Conservation (phyloP, 2,113 vertebrate genomes). For the Sebastes schlegelii region DNA sequence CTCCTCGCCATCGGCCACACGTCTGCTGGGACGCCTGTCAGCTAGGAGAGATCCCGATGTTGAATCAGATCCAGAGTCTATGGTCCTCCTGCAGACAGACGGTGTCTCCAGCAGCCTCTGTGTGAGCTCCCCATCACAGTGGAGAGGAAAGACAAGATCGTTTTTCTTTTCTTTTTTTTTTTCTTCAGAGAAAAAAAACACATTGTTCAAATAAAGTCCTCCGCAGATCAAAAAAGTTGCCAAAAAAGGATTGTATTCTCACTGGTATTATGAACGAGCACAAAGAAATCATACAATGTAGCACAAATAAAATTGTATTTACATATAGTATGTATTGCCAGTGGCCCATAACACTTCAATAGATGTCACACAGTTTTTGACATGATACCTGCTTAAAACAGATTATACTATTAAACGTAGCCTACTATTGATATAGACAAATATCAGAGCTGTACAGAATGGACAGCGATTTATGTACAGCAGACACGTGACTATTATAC, state of each 20-base stretch:
- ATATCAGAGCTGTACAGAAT: slow-evolving; percentile 82
- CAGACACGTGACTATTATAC: slow-evolving; percentile 72
- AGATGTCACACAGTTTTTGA: slow-evolving; percentile 80
- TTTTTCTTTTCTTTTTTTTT: slow-evolving; percentile 21
- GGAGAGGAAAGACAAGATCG: slow-evolving; percentile 61
- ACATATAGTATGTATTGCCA: slow-evolving; percentile 82
- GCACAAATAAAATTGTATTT: slow-evolving; percentile 83
- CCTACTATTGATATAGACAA: slow-evolving; percentile 82
- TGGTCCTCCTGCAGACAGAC: slow-evolving; percentile 56
- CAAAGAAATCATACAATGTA: slow-evolving; percentile 76
- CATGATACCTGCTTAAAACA: slow-evolving; percentile 80
- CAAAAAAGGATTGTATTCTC: slow-evolving; percentile 73
- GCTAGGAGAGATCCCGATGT: slow-evolving; percentile 55
- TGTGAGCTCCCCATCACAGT: slow-evolving; percentile 69
- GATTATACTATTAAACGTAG: slow-evolving; percentile 82
- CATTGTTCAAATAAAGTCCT: slow-evolving; percentile 68
- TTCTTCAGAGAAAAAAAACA: slow-evolving; percentile 55
- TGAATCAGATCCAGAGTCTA: slow-evolving; percentile 62
- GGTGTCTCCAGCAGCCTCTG: slow-evolving; percentile 56
- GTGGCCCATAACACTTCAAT: slow-evolving; percentile 81
- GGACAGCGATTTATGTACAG: slow-evolving; percentile 77
- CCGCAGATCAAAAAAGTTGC: slow-evolving; percentile 67
- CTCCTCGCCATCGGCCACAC: slow-evolving; percentile 46
- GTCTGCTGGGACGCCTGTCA: slow-evolving; percentile 49
- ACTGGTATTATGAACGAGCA: slow-evolving; percentile 78